These are phyloP conservation scores for Petrocephalus zakoni DNA, from an alignment of 2,113 vertebrate species.

Conservation along the genomic window DNA sequence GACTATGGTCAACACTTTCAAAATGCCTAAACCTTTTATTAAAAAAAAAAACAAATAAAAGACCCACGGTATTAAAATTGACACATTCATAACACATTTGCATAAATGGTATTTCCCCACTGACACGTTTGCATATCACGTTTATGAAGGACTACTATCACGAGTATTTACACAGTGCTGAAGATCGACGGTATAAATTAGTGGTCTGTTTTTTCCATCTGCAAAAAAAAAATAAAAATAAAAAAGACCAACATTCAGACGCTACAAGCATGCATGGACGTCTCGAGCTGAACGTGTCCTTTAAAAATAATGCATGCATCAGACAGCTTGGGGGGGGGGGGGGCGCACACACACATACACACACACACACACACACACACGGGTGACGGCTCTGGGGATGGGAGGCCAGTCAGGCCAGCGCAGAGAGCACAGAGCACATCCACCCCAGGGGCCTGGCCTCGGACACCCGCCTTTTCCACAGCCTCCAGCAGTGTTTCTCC, in stretches of 20 bases:
- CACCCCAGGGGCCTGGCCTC: background rate
- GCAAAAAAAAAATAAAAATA: background rate
- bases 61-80: conserved; percentile 17
- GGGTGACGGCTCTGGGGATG: background rate
- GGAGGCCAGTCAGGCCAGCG: background rate
- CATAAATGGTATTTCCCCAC: conserved; percentile 7
- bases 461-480: background rate
- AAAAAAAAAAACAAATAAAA: background rate
- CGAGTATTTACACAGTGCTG: conserved; percentile 19
- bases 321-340: background rate
- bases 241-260: background rate
- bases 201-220: background rate
- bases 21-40: conserved; percentile 6
- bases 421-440: background rate
- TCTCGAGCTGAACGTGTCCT: background rate
- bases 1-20: conserved; percentile 2
- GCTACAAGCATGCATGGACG: background rate
- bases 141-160: background rate
- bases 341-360: background rate
- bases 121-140: background rate
- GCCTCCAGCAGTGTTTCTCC: background rate
- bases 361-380: background rate
- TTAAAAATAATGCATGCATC: background rate
- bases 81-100: conserved; percentile 20
- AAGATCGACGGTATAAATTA: background rate